phyloP scores from a whole-genome alignment of 2,113 vertebrate species.

The Ictalurus furcatus region DNA sequence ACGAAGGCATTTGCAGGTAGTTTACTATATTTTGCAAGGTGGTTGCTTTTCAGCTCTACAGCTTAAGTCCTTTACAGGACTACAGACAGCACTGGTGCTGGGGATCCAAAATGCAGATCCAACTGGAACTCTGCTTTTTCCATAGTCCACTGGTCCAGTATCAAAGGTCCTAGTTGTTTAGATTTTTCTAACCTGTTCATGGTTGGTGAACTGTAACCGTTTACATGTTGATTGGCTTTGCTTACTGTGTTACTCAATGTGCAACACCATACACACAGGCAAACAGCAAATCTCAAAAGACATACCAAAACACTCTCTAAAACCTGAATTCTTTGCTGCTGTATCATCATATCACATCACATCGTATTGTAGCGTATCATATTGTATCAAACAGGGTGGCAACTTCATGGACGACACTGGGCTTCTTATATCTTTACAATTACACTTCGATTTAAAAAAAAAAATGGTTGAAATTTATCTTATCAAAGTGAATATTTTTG shows the following conservation, averaged over 20 bases:
- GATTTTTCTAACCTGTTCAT: background rate
- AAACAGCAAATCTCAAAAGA: background rate
- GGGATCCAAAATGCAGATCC: slow-evolving; percentile 7
- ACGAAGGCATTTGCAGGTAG: slow-evolving; percentile 67
- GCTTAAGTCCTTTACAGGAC: background rate
- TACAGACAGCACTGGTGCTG: background rate
- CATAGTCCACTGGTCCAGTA: background rate
- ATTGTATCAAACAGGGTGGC: background rate
- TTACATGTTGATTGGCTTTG: background rate
- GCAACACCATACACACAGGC: background rate
- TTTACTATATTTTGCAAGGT: slow-evolving; percentile 67
- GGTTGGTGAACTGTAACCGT: background rate
- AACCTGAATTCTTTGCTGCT: background rate
- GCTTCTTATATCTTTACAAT: background rate
- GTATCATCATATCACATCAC: background rate
- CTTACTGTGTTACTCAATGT: background rate
- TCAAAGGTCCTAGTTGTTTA: background rate
- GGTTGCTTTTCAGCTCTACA: slow-evolving; percentile 40
- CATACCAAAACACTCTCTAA: background rate
- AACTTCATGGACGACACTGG: background rate
- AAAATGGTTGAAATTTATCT: background rate
- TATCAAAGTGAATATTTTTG: background rate
- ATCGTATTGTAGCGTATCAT: background rate
- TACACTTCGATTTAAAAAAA: background rate
- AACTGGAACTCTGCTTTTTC: slow-evolving; percentile 9